These are phyloP conservation scores for Mechanitis mazaeus DNA, from an alignment of 2,888 invertebrate species.

Conservation along the genomic window DNA sequence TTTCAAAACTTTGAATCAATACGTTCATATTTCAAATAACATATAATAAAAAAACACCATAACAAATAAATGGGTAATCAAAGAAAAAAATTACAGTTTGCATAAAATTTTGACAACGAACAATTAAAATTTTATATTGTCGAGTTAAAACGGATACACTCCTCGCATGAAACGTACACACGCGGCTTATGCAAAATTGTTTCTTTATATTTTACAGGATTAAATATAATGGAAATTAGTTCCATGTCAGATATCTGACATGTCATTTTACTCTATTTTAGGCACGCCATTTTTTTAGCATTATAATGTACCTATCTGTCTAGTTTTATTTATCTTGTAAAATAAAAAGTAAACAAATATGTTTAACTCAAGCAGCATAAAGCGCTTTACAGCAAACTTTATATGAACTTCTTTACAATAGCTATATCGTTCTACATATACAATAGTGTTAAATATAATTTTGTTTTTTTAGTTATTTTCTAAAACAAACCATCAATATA, in stretches of 20 bases:
- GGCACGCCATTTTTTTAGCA: conserved; percentile 52
- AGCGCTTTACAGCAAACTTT: background rate
- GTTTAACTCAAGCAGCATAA: conserved; percentile 1
- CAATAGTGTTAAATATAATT: too few species aligned
- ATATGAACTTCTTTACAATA: background rate
- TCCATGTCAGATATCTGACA: conserved; percentile 69
- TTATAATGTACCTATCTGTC: conserved; percentile 35
- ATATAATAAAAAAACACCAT: too few species aligned
- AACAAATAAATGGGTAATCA: too few species aligned
- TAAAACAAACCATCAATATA: background rate
- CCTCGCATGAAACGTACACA: conserved; percentile 71
- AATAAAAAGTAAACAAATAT: background rate
- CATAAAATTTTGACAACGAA: too few species aligned
- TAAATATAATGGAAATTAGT: conserved; percentile 75
- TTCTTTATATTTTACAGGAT: conserved; percentile 73
- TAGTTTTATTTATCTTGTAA: conserved; percentile 20
- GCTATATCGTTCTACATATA: too few species aligned
- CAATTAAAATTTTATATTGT: conserved; percentile 50
- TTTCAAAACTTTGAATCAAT: too few species aligned
- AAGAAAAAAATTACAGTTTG: too few species aligned
- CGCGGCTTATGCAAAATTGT: conserved; percentile 74
- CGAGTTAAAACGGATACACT: conserved; percentile 66
- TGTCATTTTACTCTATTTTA: conserved; percentile 57
- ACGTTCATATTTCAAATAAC: too few species aligned
- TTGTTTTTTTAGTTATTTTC: too few species aligned